phyloP scores from a whole-genome alignment of 1,140 invertebrate species.

The Hetaerina americana region DNA sequence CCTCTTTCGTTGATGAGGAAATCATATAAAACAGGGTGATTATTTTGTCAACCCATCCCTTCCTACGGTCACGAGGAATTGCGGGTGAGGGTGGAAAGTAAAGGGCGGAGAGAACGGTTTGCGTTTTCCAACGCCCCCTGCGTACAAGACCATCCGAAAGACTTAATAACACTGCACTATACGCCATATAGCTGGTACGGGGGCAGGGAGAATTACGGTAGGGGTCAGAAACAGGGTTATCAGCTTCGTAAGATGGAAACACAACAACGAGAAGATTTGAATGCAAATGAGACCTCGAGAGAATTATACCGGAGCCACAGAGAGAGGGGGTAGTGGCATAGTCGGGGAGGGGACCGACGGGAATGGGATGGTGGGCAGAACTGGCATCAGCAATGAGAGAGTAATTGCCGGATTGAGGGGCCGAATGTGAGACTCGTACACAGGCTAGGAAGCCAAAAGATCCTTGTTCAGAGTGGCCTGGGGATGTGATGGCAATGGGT shows the following conservation, averaged over 20 bases:
- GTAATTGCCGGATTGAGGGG: neutral
- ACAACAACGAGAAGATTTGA: neutral
- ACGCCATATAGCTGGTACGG: neutral
- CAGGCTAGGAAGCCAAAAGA: neutral
- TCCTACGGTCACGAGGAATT: too few relatives aligned
- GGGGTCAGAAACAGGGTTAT: neutral
- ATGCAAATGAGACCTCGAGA: neutral
- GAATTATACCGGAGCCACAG: neutral
- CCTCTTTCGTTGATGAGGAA: too few relatives aligned
- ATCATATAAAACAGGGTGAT: too few relatives aligned
- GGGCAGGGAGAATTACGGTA: neutral
- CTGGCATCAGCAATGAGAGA: neutral
- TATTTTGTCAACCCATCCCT: too few relatives aligned
- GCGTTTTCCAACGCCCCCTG: neutral
- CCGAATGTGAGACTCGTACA: neutral
- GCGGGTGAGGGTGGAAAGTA: too few relatives aligned
- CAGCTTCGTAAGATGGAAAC: neutral
- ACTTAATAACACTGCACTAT: constrained; percentile 1
- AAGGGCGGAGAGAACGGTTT: neutral
- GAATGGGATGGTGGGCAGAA: too few relatives aligned
- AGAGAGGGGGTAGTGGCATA: neutral
- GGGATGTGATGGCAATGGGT: too few relatives aligned
- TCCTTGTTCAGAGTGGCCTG: too few relatives aligned
- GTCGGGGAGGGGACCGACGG: neutral
- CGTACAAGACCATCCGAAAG: neutral